A percentile compares a stretch with the other conserved stretches of the same genome.
phyloP scores from a whole-genome alignment of 2,113 vertebrate genomes.

The Merops nubicus region DNA sequence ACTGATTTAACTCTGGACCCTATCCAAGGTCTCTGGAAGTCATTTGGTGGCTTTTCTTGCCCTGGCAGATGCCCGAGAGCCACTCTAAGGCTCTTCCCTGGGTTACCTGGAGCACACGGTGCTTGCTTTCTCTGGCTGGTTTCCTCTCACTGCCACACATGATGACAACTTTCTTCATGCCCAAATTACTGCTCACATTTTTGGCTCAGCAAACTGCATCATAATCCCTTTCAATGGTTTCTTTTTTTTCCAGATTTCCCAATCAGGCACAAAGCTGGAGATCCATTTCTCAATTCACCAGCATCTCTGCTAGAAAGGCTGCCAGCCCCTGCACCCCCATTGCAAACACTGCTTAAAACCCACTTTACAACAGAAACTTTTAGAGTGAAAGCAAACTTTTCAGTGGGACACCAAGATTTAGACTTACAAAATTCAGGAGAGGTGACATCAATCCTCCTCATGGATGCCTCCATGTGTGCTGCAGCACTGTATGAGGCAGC shows the following conservation, averaged over 20 bases:
- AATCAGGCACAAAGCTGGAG: not conserved
- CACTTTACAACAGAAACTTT: not conserved
- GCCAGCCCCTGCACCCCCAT: not conserved
- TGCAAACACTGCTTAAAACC: not conserved
- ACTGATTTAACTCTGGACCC: not conserved
- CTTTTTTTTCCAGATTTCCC: not conserved
- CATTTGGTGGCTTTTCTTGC: not conserved
- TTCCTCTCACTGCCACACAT: not conserved
- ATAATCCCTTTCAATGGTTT: not conserved
- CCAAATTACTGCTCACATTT: not conserved
- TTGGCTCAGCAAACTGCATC: slow-evolving; percentile 1
- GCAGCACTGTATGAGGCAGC: not conserved
- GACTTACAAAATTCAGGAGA: not conserved
- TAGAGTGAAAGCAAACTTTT: not conserved
- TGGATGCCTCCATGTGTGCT: accelerated
- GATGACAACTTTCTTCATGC: not conserved
- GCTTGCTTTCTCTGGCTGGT: not conserved
- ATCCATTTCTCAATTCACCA: not conserved
- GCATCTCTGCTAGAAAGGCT: not conserved
- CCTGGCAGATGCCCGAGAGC: not conserved
- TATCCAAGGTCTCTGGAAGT: slow-evolving; percentile 20
- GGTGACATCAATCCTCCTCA: not conserved
- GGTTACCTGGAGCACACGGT: not conserved
- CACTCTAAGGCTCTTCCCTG: not conserved
- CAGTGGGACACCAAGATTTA: not conserved